Base-by-base conservation (phyloP, 2,888 invertebrate species). In the Melanargia galathea region DNA sequence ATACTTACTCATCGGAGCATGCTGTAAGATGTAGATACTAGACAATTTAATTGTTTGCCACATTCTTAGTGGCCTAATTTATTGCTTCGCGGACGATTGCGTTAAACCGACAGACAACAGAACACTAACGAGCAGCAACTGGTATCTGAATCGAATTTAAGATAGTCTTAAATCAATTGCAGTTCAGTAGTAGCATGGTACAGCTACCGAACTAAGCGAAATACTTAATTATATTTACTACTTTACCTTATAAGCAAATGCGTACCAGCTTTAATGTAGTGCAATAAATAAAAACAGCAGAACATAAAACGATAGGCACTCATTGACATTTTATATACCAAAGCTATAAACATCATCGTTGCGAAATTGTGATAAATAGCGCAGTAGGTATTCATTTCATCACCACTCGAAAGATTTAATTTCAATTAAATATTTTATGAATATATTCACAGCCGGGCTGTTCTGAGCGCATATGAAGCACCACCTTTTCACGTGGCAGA, bases 1-100 rank as follows among this genome's bases (percentile, higher is more conserved):
- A 76, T 81, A 73, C 71, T 67, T 69, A 77, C 71, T 75, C 83
- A 83, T 78, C 81, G 78, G 72, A 79, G 77, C 87, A 80, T 85
- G 77, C 77, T 77, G n/a, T n/a, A 73, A 70, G 76, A 80, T 77
- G 79, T 79, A 79, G 79, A 76, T 80, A 77, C 71, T 62, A 70
- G 78, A 79, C 80, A 76, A 67, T 75, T 71, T 82, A 80, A 83
- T 81, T 81, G 77, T 82, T 76, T 72, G 71, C 77, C 74, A 72
- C 78, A 80, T 83, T 81, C 80, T 76, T 75, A 75, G 72, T 63
- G 66, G 64, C 71, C 67, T 75, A 71, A 78, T 78, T 77, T 75
- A 78, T 79, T 72, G 66, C 70, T 76, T 73, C 75, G 73, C 77
- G 73, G 71, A 68, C 70, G 72, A 73, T 74, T 72, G 70, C 73